phyloP scores from a whole-genome alignment of 2,113 vertebrate genomes.

The Suricata suricatta region DNA sequence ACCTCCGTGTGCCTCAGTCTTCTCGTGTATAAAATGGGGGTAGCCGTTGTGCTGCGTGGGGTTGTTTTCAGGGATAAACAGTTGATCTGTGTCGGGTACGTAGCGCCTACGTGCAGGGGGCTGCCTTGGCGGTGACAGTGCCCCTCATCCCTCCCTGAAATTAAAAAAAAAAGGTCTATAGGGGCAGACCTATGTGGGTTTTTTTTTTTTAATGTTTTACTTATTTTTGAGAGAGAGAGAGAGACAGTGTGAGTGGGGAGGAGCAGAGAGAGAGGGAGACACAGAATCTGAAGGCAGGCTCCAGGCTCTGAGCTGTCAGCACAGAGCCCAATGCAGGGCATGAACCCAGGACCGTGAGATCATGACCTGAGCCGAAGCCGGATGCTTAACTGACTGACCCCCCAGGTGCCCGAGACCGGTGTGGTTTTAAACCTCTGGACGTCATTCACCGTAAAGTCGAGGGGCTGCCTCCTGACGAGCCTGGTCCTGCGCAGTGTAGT shows the following conservation, averaged over 20 bases:
- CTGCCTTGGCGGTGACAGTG: background rate
- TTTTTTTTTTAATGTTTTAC: too few relatives aligned
- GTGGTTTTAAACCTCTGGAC: background rate
- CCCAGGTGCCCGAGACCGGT: too few relatives aligned
- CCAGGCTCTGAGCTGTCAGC: too few relatives aligned
- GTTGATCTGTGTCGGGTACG: background rate
- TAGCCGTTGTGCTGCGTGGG: background rate
- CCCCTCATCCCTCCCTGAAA: background rate
- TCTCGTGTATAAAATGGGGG: background rate
- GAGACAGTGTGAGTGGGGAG: too few relatives aligned
- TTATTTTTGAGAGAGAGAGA: too few relatives aligned
- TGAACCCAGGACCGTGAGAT: too few relatives aligned
- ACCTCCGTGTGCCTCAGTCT: background rate
- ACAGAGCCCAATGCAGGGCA: too few relatives aligned
- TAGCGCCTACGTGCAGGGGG: background rate
- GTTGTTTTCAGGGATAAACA: background rate
- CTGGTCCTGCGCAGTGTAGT: background rate
- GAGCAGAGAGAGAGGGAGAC: too few relatives aligned
- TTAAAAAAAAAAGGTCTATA: background rate
- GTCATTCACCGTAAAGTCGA: background rate
- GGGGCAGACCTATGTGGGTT: background rate
- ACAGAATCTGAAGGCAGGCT: too few relatives aligned
- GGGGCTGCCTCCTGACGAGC: background rate
- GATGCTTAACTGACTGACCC: too few relatives aligned
- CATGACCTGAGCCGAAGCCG: too few relatives aligned